Conservation (phyloP, 2,797 vertebrate genomes). For the Propithecus deckenii region DNA sequence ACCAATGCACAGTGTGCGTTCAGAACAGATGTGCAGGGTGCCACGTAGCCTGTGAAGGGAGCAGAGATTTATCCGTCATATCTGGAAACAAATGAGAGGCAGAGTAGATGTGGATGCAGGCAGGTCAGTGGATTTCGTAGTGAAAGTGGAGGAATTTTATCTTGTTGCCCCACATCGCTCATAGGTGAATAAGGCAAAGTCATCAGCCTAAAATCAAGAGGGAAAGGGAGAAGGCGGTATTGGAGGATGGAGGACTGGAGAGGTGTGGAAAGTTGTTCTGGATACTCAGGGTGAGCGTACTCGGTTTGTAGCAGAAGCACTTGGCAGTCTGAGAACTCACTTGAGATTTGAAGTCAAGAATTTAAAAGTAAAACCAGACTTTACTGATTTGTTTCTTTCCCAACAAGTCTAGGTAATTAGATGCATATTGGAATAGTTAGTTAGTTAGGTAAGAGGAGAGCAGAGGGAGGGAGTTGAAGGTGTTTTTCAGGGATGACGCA, state of each 20-base stretch:
- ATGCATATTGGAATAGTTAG: background rate
- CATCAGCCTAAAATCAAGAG: background rate
- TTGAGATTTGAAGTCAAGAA: background rate
- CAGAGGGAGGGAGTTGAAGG: background rate
- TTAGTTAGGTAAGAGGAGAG: too few relatives aligned
- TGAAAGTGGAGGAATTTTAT: background rate
- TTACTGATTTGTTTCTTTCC: background rate
- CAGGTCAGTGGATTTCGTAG: too few relatives aligned
- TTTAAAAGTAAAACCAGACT: background rate
- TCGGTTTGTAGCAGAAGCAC: background rate
- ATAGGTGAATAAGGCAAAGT: background rate
- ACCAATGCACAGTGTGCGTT: too few relatives aligned
- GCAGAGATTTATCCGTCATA: fast-evolving
- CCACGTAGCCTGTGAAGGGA: background rate
- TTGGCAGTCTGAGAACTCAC: background rate
- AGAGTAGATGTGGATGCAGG: background rate
- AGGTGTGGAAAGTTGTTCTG: too few relatives aligned
- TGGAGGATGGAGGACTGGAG: background rate
- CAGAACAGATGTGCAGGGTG: fast-evolving
- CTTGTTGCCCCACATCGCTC: background rate
- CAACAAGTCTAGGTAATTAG: background rate
- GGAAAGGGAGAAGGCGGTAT: fast-evolving
- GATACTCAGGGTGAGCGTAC: too few relatives aligned
- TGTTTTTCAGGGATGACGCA: background rate
- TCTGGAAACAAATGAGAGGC: background rate